Percentiles rank a stretch among this genome's conserved stretches.
Evolutionary conservation across 2,888 invertebrate genomes (phyloP).

Genomic region (Himalopsyche tibetana): DNA sequence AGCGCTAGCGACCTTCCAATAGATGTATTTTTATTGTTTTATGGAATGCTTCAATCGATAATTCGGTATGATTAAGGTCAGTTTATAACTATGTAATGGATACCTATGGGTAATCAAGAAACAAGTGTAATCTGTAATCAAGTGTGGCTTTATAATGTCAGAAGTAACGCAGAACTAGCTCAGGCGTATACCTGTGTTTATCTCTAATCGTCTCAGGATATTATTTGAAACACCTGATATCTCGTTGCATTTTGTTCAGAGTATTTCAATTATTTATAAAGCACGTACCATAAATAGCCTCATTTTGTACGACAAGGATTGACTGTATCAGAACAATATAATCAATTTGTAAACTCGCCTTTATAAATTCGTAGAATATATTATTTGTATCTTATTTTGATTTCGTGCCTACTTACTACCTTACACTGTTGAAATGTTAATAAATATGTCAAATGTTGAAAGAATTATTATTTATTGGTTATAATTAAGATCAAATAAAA

Average conservation of each 20-base stretch:
- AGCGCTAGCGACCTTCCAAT: slow-evolving; percentile 11
- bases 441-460: no score
- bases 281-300: slow-evolving; percentile 40
- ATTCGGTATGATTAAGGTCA: slow-evolving; percentile 40
- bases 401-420: no score
- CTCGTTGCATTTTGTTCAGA: slow-evolving; percentile 35
- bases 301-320: slow-evolving; percentile 40
- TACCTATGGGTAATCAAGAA: slow-evolving; percentile 51
- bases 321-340: slow-evolving; percentile 23
- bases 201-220: slow-evolving; percentile 40
- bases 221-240: slow-evolving; percentile 43
- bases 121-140: slow-evolving; percentile 64
- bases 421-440: no score
- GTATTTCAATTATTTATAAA: slow-evolving; percentile 43
- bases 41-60: slow-evolving; percentile 41
- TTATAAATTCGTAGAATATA: no score
- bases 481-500: no score
- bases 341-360: slow-evolving; percentile 26
- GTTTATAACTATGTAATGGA: slow-evolving; percentile 36
- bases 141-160: slow-evolving; percentile 62
- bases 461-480: no score
- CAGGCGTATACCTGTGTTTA: slow-evolving; percentile 42
- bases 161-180: slow-evolving; percentile 48
- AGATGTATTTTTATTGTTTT: slow-evolving; percentile 8
- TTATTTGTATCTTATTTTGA: no score